Conservation (phyloP, 92 coral and sea anemone genomes). For the Porites evermanni region DNA sequence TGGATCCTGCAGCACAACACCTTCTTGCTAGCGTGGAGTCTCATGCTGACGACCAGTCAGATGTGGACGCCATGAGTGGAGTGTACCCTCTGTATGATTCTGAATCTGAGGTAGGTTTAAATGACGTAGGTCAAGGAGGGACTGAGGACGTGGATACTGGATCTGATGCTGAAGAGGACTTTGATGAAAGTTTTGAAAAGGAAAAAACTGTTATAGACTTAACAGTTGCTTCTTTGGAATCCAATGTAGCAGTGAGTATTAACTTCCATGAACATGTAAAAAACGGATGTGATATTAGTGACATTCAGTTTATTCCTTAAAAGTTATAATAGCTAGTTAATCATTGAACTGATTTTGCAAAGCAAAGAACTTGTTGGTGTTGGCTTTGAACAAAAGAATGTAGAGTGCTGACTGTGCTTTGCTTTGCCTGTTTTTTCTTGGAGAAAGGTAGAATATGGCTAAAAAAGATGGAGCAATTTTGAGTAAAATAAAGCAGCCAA, state of each 20-base stretch:
- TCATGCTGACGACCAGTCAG: conserved; percentile 75
- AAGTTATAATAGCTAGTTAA: too few relatives aligned
- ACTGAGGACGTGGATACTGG: conserved; percentile 17
- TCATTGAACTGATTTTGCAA: too few relatives aligned
- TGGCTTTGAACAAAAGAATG: too few relatives aligned
- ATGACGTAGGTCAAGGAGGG: conserved; percentile 36
- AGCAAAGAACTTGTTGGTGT: too few relatives aligned
- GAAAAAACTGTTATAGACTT: conserved; percentile 29
- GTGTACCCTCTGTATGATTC: conserved; percentile 90
- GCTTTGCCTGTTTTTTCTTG: too few relatives aligned
- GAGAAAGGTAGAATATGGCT: too few relatives aligned
- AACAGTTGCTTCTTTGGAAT: neutral
- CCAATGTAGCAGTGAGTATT: conserved; percentile 8
- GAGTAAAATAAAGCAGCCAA: too few relatives aligned
- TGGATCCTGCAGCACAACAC: neutral
- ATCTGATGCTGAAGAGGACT: conserved; percentile 29
- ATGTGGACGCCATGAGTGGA: conserved; percentile 83
- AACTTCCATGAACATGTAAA: too few relatives aligned
- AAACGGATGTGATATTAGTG: neutral
- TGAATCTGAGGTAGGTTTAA: conserved; percentile 65
- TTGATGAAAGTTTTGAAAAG: conserved; percentile 49
- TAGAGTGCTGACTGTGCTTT: too few relatives aligned
- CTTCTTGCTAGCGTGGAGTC: conserved; percentile 60
- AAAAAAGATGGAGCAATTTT: too few relatives aligned
- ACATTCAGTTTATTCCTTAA: neutral